Conservation (phyloP, 1,140 invertebrate species). For the Scaptomyza pallida region DNA sequence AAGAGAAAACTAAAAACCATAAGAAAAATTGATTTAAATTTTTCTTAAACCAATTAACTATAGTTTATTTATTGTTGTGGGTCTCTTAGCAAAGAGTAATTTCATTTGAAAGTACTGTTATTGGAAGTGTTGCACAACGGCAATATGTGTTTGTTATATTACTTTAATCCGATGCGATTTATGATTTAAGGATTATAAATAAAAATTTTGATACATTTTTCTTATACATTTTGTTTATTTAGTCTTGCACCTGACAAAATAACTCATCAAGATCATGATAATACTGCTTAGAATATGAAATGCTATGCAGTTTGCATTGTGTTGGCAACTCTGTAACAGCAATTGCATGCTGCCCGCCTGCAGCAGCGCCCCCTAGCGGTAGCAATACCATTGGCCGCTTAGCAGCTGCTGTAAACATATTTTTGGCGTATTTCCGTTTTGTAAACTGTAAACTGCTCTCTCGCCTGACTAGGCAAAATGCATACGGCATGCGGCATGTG, state of each 20-base stretch:
- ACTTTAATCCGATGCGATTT: no score
- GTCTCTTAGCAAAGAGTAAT: not conserved
- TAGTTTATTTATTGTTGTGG: not conserved
- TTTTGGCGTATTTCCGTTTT: slow-evolving; percentile 77
- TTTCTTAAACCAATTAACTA: slow-evolving; percentile 9
- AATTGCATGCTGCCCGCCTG: slow-evolving; percentile 9
- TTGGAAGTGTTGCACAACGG: slow-evolving; percentile 12
- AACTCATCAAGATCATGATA: no score
- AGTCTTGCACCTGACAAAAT: no score
- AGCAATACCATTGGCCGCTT: slow-evolving; percentile 51
- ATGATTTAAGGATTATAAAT: no score
- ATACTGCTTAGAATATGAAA: not conserved
- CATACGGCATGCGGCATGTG: slow-evolving; percentile 33
- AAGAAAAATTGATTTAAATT: not conserved
- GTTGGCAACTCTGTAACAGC: slow-evolving; percentile 9
- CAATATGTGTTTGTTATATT: not conserved
- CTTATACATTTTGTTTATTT: no score
- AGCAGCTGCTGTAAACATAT: slow-evolving; percentile 72
- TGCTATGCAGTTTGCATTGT: not conserved
- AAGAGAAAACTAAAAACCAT: no score
- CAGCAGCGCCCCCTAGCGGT: slow-evolving; percentile 2
- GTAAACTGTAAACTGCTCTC: slow-evolving; percentile 52
- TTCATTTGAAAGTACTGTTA: slow-evolving; percentile 6
- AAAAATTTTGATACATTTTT: no score
- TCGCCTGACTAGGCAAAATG: slow-evolving; percentile 24